Evolutionary conservation across 2,888 invertebrate genomes (phyloP).

Genomic region (Phaedon cochleariae): DNA sequence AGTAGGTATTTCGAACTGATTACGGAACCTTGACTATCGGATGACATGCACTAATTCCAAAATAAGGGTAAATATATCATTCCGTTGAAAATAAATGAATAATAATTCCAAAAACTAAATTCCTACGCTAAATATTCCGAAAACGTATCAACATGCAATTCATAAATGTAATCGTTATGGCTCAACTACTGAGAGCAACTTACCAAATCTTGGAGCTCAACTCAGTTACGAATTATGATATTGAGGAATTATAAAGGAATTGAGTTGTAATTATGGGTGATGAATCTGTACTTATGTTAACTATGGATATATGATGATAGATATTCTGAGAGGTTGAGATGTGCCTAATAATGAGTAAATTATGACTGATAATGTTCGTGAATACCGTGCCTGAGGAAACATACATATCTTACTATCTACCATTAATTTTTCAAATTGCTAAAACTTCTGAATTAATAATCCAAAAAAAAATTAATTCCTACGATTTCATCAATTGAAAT

Average conservation of each 20-base stretch:
- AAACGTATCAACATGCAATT: constrained; percentile 11
- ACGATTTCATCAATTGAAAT: no score
- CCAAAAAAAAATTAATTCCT: no score
- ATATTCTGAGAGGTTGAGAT: no score
- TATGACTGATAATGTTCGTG: no score
- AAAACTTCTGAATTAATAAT: no score
- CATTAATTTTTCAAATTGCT: no score
- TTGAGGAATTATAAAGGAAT: neutral
- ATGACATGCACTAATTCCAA: neutral
- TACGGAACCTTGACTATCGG: neutral
- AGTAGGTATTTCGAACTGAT: neutral
- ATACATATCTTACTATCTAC: no score
- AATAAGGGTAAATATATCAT: neutral
- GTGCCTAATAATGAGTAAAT: no score
- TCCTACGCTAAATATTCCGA: constrained; percentile 7
- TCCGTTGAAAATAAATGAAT: neutral
- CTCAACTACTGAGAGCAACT: constrained; percentile 46
- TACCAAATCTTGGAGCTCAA: constrained; percentile 48
- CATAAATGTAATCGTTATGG: constrained; percentile 17
- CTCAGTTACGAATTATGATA: neutral
- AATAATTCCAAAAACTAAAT: constrained; percentile 21
- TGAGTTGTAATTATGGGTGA: neutral
- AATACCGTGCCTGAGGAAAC: no score
- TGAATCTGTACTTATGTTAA: neutral
- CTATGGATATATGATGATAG: no score